Conservation (phyloP, 2,113 vertebrate genomes). For the Sylvilagus bachmani region DNA sequence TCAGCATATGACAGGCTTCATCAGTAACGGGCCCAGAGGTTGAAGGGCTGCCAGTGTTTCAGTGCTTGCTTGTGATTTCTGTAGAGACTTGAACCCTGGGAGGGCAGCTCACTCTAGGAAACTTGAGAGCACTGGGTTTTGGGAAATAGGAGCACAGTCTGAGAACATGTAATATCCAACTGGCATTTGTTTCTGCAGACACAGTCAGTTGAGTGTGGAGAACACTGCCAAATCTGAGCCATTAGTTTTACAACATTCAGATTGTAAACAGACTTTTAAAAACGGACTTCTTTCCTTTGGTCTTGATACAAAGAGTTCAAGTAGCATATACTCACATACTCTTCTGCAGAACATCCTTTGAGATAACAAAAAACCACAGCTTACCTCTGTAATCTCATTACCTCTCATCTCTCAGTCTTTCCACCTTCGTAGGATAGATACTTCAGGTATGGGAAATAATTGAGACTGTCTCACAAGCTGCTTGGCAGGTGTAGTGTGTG, state of each 20-base stretch:
- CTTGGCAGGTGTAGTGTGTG: not conserved
- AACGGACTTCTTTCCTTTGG: not conserved
- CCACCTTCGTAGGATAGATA: not conserved
- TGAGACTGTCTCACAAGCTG: not conserved
- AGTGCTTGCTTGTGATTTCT: not conserved
- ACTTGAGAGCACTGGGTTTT: not conserved
- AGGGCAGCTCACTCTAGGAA: not conserved
- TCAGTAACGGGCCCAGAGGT: not conserved
- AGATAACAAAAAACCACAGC: not conserved
- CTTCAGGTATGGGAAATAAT: not conserved
- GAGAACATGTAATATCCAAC: not conserved
- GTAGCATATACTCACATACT: not conserved
- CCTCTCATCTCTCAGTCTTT: not conserved
- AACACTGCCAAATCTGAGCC: constrained; percentile 18
- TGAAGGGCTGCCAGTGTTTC: not conserved
- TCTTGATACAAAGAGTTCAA: not conserved
- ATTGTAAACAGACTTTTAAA: not conserved
- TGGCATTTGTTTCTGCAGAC: constrained; percentile 26
- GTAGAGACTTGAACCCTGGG: not conserved
- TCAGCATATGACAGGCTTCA: too few species aligned
- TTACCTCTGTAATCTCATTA: not conserved
- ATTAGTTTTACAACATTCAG: not conserved
- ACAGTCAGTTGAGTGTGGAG: constrained; percentile 38
- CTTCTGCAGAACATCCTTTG: not conserved
- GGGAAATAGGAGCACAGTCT: not conserved